Conservation (phyloP, 2,888 invertebrate species). For the Epinotia nisella region DNA sequence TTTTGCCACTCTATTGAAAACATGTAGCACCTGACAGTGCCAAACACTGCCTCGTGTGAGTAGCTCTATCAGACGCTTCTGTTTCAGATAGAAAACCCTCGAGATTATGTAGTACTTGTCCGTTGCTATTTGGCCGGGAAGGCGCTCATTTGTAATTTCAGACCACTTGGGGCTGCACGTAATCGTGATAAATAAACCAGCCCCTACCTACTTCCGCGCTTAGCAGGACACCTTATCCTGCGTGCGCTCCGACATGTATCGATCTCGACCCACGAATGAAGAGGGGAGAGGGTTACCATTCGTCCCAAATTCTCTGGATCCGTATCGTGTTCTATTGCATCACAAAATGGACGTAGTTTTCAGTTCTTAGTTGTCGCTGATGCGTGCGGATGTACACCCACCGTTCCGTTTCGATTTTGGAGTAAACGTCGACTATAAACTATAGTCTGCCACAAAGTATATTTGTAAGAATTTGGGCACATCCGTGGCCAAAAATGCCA, state of each 20-base stretch:
- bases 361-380: neutral
- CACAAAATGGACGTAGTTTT: neutral
- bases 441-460: neutral
- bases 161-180: neutral
- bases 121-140: neutral
- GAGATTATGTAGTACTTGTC: neutral
- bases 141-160: neutral
- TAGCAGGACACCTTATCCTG: neutral
- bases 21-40: neutral
- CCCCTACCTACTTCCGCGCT: neutral
- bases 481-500: too few relatives aligned
- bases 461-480: too few relatives aligned
- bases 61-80: neutral
- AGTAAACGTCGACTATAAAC: neutral
- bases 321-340: neutral
- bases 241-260: neutral
- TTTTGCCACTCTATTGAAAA: neutral
- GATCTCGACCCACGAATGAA: neutral
- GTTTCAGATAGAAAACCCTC: too few relatives aligned
- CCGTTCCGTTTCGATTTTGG: constrained; percentile 1
- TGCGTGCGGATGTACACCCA: constrained; percentile 1
- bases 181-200: neutral
- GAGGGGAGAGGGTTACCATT: neutral
- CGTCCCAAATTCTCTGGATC: neutral
- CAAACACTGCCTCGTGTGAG: neutral